Evolutionary conservation across 2,888 invertebrate species (phyloP), one percentile per base, ranked within the genome.

Genomic region (Gastrophysa polygoni): DNA sequence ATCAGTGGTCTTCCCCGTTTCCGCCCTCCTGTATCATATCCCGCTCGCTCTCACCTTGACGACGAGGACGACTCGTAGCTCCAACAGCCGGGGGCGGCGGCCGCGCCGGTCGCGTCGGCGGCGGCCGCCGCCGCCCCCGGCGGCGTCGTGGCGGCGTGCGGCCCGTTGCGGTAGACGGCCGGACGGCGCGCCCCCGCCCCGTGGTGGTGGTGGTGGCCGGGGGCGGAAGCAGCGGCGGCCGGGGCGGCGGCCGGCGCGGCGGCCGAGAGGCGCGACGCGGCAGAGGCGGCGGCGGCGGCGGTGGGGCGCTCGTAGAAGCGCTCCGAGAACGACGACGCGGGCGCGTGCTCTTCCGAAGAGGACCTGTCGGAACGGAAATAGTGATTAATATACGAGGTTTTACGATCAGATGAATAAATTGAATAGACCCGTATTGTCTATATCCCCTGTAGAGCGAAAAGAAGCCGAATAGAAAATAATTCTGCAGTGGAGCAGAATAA

Each of bases 301-400:
- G 44, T 16, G 24, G 43, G 50, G 28, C 84, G 80, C 65, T 85
- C 85, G 80, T 85, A 85, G 78, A 85, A 85, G 70, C 85, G 82
- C 67, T 84, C 85, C 69, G 74, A 71, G 75, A 84, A 85, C 70
- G 79, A 64, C 11, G 52, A 38, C 59, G 63, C 55, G 38, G 67
- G 79, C 54, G 80, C 79, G 74, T 84, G 83, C 74, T 86, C 86
- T 71, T 85, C 85, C 14, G 14, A 38, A 60, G 82, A 77, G 68
- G 85, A 82, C 78, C 85, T 86, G 76, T 55, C 24, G 24, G 7
- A 24, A 24, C 3, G 24, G 24, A 24, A 24, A 24, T 5, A 24
- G 3, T 24, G 7, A 24, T 5, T 24, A 5, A 24, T 24, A 7
- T 24, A 24, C 4, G 24, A 3, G 24, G 24, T 24, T 24, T 24